These are phyloP conservation scores for Acestrorhynchus altus DNA, from an alignment of 2,797 vertebrate genomes.

Conservation along the genomic window DNA sequence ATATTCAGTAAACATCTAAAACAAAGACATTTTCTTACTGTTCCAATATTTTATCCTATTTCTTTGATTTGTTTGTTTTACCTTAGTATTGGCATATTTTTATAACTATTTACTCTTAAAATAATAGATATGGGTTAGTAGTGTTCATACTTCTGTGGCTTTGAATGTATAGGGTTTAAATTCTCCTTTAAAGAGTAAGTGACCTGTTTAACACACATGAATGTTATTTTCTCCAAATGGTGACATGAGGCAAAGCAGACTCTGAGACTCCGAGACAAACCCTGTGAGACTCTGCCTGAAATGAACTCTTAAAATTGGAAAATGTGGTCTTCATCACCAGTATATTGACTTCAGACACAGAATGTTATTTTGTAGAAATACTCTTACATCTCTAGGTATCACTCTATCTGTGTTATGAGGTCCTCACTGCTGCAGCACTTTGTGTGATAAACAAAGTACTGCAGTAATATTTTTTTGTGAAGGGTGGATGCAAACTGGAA, in stretches of 20 bases:
- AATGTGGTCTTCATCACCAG: too few relatives aligned
- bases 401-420: not conserved
- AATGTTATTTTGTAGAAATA: not conserved
- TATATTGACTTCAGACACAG: not conserved
- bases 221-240: not conserved
- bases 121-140: not conserved
- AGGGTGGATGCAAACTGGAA: too few relatives aligned
- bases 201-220: not conserved
- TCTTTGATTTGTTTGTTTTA: too few relatives aligned
- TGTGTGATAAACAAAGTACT: not conserved
- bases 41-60: too few relatives aligned
- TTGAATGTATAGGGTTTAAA: not conserved
- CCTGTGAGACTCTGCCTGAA: slow-evolving; percentile 1
- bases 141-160: not conserved
- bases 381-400: not conserved
- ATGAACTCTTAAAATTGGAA: not conserved
- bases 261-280: too few relatives aligned
- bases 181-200: not conserved
- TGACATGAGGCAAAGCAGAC: not conserved
- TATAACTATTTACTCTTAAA: too few relatives aligned
- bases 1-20: too few relatives aligned
- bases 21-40: too few relatives aligned
- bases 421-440: not conserved
- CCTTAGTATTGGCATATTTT: too few relatives aligned
- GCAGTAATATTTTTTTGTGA: too few relatives aligned